Conservation (phyloP, 1,140 invertebrate species). For the Luehdorfia chinensis region DNA sequence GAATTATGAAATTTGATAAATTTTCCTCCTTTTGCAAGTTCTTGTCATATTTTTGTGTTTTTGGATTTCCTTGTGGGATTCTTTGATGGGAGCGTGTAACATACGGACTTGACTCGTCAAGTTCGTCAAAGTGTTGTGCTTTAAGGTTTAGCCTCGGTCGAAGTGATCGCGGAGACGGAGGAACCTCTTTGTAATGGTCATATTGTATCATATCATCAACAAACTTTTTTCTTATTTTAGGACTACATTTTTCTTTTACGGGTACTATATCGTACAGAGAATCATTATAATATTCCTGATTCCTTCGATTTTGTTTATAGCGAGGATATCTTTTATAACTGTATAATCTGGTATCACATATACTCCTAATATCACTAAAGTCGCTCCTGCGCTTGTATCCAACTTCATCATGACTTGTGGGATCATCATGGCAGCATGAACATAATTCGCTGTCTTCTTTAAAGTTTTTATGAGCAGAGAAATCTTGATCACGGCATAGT, state of each 20-base stretch:
- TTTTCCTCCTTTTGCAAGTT: slow-evolving; percentile 11
- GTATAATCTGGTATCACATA: slow-evolving; percentile 56
- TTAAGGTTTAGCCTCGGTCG: slow-evolving; percentile 56
- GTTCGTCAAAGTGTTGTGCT: slow-evolving; percentile 43
- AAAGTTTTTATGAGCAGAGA: slow-evolving; percentile 31
- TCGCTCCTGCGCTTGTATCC: slow-evolving; percentile 23
- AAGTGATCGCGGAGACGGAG: slow-evolving; percentile 57
- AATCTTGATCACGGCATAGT: slow-evolving; percentile 59
- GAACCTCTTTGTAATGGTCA: slow-evolving; percentile 53
- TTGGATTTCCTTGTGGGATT: not conserved
- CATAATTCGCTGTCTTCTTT: slow-evolving; percentile 43
- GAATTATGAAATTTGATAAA: not conserved
- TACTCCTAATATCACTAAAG: slow-evolving; percentile 45
- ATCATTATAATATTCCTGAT: slow-evolving; percentile 48
- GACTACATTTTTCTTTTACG: slow-evolving; percentile 64
- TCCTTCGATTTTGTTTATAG: slow-evolving; percentile 24
- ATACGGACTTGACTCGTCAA: slow-evolving; percentile 31
- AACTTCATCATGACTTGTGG: slow-evolving; percentile 19
- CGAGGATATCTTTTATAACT: slow-evolving; percentile 38
- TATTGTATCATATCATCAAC: slow-evolving; percentile 29
- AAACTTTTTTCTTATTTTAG: slow-evolving; percentile 55
- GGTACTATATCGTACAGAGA: slow-evolving; percentile 58
- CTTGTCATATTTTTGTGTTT: slow-evolving; percentile 15
- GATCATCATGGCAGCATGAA: slow-evolving; percentile 46
- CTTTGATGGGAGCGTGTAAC: slow-evolving; percentile 16